Evolutionary conservation across 2,888 invertebrate species (phyloP).

Genomic region (Mycogona germanica): DNA sequence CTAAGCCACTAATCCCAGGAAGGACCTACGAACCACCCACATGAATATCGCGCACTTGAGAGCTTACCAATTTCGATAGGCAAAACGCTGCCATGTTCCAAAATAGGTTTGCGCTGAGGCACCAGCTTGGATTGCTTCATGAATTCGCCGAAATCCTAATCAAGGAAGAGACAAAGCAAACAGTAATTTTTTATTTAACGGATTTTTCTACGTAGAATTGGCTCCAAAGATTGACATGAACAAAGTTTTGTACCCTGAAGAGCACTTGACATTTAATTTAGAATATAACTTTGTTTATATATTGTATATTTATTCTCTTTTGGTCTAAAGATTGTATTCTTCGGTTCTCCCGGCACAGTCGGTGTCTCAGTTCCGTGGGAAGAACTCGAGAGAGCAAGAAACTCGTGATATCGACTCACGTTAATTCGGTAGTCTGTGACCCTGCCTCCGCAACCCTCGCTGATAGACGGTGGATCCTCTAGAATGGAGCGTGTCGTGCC

Average conservation of each 20-base stretch:
- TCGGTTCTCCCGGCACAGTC: too few species aligned
- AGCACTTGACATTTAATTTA: too few species aligned
- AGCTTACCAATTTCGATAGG: slow-evolving; percentile 42
- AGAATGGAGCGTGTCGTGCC: slow-evolving; percentile 70
- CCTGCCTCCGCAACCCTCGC: slow-evolving; percentile 85
- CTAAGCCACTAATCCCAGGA: not conserved
- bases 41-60: too few species aligned
- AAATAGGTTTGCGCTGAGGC: slow-evolving; percentile 29
- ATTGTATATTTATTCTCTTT: not conserved
- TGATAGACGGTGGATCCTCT: slow-evolving; percentile 90
- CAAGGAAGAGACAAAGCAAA: not conserved
- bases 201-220: too few species aligned
- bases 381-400: not conserved
- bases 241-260: too few species aligned
- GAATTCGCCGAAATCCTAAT: slow-evolving; percentile 66
- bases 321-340: too few species aligned
- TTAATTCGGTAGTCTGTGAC: slow-evolving; percentile 79
- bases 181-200: too few species aligned
- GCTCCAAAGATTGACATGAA: too few species aligned
- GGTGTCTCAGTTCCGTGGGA: not conserved
- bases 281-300: not conserved
- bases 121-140: slow-evolving; percentile 51
- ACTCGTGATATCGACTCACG: too few species aligned
- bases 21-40: too few species aligned
- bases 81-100: slow-evolving; percentile 24